Conservation (phyloP, 2,797 vertebrate genomes). For the Ispidina lecontei region DNA sequence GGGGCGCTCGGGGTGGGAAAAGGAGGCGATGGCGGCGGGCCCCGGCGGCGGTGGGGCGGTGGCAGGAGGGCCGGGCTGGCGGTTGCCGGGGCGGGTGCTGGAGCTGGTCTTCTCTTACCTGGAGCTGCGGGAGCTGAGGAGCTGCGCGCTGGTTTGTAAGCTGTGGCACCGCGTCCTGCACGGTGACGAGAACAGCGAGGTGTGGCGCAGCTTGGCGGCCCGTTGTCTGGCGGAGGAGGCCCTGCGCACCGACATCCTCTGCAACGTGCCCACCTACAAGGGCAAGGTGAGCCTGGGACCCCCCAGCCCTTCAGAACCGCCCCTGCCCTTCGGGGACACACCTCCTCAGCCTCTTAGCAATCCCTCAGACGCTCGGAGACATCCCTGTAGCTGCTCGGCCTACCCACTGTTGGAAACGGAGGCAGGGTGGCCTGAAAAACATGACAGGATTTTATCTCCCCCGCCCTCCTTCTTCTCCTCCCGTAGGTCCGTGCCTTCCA, state of each 20-base stretch:
- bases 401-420: neutral
- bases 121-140: constrained; percentile 89
- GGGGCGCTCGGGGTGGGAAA: too few relatives aligned
- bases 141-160: constrained; percentile 91
- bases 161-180: constrained; percentile 92
- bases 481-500: constrained; percentile 92
- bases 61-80: constrained; percentile 73
- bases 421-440: neutral
- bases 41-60: constrained; percentile 62
- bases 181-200: constrained; percentile 97
- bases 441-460: neutral
- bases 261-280: constrained; percentile 93
- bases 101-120: constrained; percentile 95
- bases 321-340: neutral
- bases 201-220: constrained; percentile 93
- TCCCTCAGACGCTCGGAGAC: neutral
- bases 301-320: too few relatives aligned
- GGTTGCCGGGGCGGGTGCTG: constrained; percentile 90
- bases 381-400: accelerated
- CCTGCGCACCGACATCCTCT: constrained; percentile 94
- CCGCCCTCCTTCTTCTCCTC: neutral
- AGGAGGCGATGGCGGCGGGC: too few relatives aligned
- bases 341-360: neutral
- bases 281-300: constrained; percentile 79
- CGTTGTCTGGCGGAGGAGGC: constrained; percentile 91